Percentiles rank a stretch among this genome's conserved stretches.
These are phyloP conservation scores for Vultur gryphus DNA, from an alignment of 2,797 vertebrate genomes.

Conservation along the genomic window DNA sequence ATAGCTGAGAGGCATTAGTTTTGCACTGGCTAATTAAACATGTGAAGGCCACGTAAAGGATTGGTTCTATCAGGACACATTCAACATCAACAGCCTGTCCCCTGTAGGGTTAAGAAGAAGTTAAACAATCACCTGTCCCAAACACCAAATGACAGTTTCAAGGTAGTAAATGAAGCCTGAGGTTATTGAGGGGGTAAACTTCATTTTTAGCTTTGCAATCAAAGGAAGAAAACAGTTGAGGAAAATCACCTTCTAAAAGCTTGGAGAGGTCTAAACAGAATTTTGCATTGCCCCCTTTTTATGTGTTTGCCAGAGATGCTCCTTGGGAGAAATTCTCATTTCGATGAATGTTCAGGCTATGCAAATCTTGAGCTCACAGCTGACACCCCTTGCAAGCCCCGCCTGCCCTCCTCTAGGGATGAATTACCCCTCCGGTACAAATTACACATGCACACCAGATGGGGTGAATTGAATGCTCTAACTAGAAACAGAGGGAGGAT, in stretches of 20 bases:
- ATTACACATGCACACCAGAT: conserved; percentile 60
- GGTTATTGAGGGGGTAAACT: background rate
- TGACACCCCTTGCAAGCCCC: conserved; percentile 37
- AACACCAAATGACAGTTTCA: conserved; percentile 20
- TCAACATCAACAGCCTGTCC: conserved; percentile 8
- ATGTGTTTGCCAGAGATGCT: background rate
- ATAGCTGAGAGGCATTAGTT: conserved; percentile 13
- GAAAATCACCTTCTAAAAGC: background rate
- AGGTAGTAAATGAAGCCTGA: background rate
- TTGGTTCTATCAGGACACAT: conserved; percentile 18
- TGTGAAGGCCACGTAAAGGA: background rate
- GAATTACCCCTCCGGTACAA: conserved; percentile 60
- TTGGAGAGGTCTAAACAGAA: background rate
- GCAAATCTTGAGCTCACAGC: conserved; percentile 42
- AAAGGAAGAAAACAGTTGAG: background rate
- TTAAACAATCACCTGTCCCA: conserved; percentile 38
- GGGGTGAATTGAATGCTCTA: conserved; percentile 49
- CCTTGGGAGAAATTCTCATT: conserved; percentile 45
- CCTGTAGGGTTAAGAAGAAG: conserved; percentile 12
- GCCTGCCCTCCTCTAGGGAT: conserved; percentile 49
- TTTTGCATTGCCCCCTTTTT: background rate
- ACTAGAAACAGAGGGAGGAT: conserved; percentile 56
- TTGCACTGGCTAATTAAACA: background rate
- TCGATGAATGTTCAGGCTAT: background rate
- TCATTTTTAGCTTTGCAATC: background rate